Evolutionary conservation across 1,140 invertebrate species (phyloP), one percentile per base, ranked within the genome.

Genomic region (Drosophila pseudoananassae): DNA sequence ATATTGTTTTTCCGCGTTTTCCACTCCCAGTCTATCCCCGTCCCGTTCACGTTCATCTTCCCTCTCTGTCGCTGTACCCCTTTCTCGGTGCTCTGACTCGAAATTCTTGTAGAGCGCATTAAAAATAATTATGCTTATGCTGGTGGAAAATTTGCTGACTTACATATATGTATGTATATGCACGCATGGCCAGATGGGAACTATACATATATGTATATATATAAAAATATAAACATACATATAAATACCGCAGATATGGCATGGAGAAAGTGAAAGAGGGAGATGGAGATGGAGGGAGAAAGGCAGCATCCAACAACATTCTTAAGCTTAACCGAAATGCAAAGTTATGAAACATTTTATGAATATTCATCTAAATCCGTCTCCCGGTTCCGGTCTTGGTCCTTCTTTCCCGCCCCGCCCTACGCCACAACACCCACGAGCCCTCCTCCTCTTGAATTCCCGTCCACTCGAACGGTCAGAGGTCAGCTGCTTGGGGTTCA

Each of bases 51-150:
- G 12, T 36, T 36, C 10, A 5, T 36, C 33, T 43, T 4, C 14
- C 1, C 45, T n/a, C n/a, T 50, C 17, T 10, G 9, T 27, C 40
- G 20, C 33, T 17, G 20, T 29, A 61, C 50, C 58, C 40, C 53
- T 54, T 68, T 56, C 53, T 40, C 43, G 47, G 36, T 59, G 43
- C 46, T 57, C 47, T 7, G 27, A 49, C 50, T 51, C 23, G 33
- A 38, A 76, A 73, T 80, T 76, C 57, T 61, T 73, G 61, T 50
- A 76, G 47, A 77, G 66, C 72, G 73, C 77, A 85, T 84, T 85
- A 76, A 85, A 85, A 84, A 84, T 84, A 85, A 84, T 84, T 84
- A 80, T 85, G 82, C 61, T 84, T 76, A 73, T 73, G 77, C 66
- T 80, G 71, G 60, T 68, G 72, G 72, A 84, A 84, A 84, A 85